Percentiles rank a stretch among this genome's conserved stretches.
phyloP scores from a whole-genome alignment of 2,113 vertebrate species.

The Chaetops frenatus region DNA sequence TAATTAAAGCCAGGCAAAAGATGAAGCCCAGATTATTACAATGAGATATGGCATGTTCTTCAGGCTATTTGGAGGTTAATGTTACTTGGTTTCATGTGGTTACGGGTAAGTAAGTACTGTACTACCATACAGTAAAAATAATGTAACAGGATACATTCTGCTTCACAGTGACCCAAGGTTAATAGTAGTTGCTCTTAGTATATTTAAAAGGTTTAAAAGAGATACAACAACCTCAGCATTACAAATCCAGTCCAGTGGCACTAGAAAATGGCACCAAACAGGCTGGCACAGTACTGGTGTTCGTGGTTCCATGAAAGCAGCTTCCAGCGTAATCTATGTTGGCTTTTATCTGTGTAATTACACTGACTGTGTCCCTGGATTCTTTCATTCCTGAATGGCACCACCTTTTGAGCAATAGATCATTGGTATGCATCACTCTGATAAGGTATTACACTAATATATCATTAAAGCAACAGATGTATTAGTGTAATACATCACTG shows the following conservation, averaged over 20 bases:
- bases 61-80: conserved; percentile 67
- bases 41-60: conserved; percentile 67
- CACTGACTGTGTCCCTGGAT: conserved; percentile 30
- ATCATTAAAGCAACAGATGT: conserved; percentile 71
- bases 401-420: conserved; percentile 58
- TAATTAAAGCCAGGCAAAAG: conserved; percentile 73
- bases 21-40: conserved; percentile 69
- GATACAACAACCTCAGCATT: conserved; percentile 49
- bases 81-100: conserved; percentile 66
- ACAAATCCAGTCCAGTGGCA: background rate
- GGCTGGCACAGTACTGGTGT: background rate
- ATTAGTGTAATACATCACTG: conserved; percentile 63
- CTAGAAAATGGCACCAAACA: background rate
- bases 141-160: conserved; percentile 63
- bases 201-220: conserved; percentile 68
- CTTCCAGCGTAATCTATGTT: background rate
- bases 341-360: conserved; percentile 46
- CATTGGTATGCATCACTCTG: conserved; percentile 60
- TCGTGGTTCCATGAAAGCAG: conserved; percentile 14
- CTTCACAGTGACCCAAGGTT: conserved; percentile 59
- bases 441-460: conserved; percentile 67
- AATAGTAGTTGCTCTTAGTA: conserved; percentile 58
- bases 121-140: conserved; percentile 67
- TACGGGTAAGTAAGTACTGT: conserved; percentile 67
- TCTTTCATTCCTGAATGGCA: conserved; percentile 65